These are phyloP conservation scores for Erythrocercus mccallii DNA, from an alignment of 2,113 vertebrate species.

Conservation along the genomic window DNA sequence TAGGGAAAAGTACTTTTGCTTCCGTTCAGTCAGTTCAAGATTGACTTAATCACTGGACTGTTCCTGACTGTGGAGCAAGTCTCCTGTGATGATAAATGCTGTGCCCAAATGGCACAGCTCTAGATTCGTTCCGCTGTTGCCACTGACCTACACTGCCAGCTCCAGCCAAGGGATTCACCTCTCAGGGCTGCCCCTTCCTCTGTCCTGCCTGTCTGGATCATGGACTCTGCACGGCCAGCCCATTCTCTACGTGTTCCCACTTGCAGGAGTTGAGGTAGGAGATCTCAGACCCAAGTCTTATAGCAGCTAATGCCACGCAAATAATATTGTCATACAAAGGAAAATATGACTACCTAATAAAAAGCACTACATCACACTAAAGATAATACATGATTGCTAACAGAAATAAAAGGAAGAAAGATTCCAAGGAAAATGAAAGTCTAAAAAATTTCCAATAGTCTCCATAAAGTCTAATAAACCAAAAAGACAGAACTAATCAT, in stretches of 20 bases:
- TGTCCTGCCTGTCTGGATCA: background rate
- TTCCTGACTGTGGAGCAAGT: background rate
- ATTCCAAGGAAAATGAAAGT: background rate
- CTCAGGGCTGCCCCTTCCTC: background rate
- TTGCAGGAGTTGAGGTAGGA: background rate
- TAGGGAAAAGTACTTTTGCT: background rate
- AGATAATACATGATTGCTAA: background rate
- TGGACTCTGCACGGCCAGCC: background rate
- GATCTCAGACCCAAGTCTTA: background rate
- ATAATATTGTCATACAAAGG: background rate
- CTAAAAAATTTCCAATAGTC: background rate
- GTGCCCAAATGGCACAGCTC: accelerated
- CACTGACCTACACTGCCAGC: accelerated
- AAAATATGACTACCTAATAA: background rate
- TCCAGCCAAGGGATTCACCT: background rate
- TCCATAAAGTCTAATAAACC: background rate
- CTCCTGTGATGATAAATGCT: background rate
- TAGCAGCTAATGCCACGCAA: background rate
- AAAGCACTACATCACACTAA: background rate
- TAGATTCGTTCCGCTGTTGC: background rate
- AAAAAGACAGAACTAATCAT: background rate
- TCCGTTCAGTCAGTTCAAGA: background rate
- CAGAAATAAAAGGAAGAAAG: background rate
- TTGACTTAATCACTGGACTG: background rate
- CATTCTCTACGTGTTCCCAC: accelerated